phyloP scores from a whole-genome alignment of 2,797 vertebrate species.

The Lepus oiostolus region DNA sequence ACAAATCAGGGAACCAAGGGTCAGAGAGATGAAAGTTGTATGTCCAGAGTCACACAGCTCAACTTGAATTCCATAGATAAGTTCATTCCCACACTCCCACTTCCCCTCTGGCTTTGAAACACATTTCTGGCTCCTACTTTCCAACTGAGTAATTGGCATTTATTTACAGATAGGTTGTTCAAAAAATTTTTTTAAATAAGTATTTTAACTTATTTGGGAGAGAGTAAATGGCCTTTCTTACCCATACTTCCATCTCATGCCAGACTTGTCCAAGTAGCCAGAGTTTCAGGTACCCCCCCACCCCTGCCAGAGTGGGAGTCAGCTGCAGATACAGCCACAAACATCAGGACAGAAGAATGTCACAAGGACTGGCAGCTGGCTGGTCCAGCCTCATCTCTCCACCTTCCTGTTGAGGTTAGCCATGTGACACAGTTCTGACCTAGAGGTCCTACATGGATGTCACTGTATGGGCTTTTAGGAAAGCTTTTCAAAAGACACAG shows the following conservation, averaged over 20 bases:
- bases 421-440: neutral
- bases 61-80: neutral
- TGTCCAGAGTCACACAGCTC: neutral
- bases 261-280: neutral
- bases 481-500: neutral
- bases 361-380: neutral
- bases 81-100: neutral
- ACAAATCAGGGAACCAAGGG: neutral
- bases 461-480: neutral
- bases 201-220: constrained; percentile 35
- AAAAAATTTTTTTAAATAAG: constrained; percentile 62
- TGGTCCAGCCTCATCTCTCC: neutral
- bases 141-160: constrained; percentile 74
- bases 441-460: neutral
- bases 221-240: neutral
- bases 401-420: neutral
- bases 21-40: neutral
- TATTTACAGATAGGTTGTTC: constrained; percentile 74
- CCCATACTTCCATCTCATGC: neutral
- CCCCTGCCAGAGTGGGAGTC: neutral
- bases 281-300: neutral
- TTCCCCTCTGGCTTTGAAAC: constrained; percentile 59
- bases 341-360: neutral
- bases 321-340: neutral
- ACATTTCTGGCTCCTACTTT: constrained; percentile 77